Conservation (phyloP, 2,888 invertebrate species). For the Dynastes grantii region DNA sequence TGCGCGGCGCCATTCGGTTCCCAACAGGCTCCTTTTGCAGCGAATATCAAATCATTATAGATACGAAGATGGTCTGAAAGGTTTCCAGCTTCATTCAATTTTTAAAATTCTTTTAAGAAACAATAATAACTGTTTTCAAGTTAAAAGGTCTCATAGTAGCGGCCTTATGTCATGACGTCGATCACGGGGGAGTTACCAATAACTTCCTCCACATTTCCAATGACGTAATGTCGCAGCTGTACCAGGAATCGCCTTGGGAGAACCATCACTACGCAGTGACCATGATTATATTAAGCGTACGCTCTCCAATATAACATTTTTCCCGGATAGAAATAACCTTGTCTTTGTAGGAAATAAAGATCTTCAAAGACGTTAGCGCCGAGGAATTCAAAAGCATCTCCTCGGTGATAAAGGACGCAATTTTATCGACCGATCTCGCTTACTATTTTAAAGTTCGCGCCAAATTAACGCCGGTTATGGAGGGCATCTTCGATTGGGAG, state of each 20-base stretch:
- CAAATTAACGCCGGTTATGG: constrained; percentile 72
- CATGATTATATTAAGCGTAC: constrained; percentile 74
- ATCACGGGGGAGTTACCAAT: constrained; percentile 78
- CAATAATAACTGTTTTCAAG: constrained; percentile 62
- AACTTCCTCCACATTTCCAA: constrained; percentile 74
- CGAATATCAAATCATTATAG: no score
- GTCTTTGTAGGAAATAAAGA: constrained; percentile 70
- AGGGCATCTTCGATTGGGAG: constrained; percentile 72
- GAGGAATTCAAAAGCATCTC: constrained; percentile 70
- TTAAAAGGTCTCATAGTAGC: constrained; percentile 73
- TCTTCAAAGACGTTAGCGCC: constrained; percentile 70
- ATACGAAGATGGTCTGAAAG: no score
- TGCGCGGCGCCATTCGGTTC: no score
- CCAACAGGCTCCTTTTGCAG: no score
- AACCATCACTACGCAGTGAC: constrained; percentile 76
- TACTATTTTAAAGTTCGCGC: constrained; percentile 74
- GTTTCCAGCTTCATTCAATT: no score
- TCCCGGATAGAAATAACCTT: background rate
- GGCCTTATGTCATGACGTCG: constrained; percentile 77
- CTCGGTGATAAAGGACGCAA: constrained; percentile 74
- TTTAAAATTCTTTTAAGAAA: no score
- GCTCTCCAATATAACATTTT: constrained; percentile 15
- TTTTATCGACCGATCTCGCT: constrained; percentile 76
- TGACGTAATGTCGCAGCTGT: constrained; percentile 74
- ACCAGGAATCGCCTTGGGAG: constrained; percentile 75